Percentiles rank a stretch among this genome's conserved stretches.
phyloP scores from a whole-genome alignment of 2,888 invertebrate species.

The Hemistola chrysoprasaria region DNA sequence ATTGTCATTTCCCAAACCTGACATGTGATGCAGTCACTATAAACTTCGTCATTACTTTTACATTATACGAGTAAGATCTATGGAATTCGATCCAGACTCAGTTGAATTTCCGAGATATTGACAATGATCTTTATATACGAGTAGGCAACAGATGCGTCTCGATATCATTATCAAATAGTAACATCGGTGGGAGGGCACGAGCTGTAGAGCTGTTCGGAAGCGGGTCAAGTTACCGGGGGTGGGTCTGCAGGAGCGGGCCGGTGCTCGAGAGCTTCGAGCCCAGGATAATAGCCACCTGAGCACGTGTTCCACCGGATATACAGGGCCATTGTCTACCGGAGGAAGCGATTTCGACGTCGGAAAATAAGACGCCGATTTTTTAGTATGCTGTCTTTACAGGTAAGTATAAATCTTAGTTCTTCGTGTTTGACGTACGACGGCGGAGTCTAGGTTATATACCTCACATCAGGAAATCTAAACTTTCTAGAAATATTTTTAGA shows the following conservation, averaged over 20 bases:
- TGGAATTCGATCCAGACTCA: constrained; percentile 10
- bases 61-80: not conserved
- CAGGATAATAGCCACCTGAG: constrained; percentile 79
- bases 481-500: no score
- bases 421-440: no score
- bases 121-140: constrained; percentile 43
- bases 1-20: no score
- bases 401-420: no score
- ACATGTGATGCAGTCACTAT: no score
- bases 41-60: no score
- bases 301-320: constrained; percentile 80
- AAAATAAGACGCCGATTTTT: constrained; percentile 71
- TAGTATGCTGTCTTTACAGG: constrained; percentile 38
- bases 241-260: constrained; percentile 48
- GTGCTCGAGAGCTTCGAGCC: constrained; percentile 56
- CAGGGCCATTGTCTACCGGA: constrained; percentile 73
- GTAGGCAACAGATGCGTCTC: constrained; percentile 65
- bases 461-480: no score
- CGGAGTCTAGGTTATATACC: no score
- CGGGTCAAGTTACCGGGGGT: constrained; percentile 78
- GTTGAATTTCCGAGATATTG: constrained; percentile 44
- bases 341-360: constrained; percentile 75
- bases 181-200: constrained; percentile 71
- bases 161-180: constrained; percentile 46
- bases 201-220: constrained; percentile 63